phyloP scores from a whole-genome alignment of 2,113 vertebrate species.

The Ceuthmochares aereus region DNA sequence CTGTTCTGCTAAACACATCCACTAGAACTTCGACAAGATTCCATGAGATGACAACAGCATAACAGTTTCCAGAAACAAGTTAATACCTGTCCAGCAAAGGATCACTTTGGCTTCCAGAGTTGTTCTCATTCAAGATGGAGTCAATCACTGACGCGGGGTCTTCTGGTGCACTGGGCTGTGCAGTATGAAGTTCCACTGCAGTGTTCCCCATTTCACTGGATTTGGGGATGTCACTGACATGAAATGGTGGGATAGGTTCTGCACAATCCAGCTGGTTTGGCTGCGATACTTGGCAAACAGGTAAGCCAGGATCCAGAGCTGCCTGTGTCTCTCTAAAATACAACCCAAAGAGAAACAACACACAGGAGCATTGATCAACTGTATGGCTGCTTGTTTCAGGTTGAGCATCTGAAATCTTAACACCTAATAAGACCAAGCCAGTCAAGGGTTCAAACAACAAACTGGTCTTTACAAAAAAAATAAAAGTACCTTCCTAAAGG shows the following conservation, averaged over 20 bases:
- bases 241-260: neutral
- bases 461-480: neutral
- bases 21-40: neutral
- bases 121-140: conserved; percentile 65
- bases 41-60: fast-evolving
- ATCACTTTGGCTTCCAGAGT: conserved; percentile 8
- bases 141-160: conserved; percentile 61
- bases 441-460: neutral
- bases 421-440: neutral
- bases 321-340: conserved; percentile 38
- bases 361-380: neutral
- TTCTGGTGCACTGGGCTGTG: conserved; percentile 30
- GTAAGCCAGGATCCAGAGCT: conserved; percentile 7
- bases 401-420: neutral
- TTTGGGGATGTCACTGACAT: neutral
- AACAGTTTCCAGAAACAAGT: neutral
- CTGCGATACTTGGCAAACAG: neutral
- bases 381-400: neutral
- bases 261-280: neutral
- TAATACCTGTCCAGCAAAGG: conserved; percentile 65
- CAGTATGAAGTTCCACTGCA: conserved; percentile 47
- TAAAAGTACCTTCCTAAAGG: neutral
- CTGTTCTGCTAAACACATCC: neutral
- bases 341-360: neutral
- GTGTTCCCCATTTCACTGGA: neutral